phyloP scores from a whole-genome alignment of 2,113 vertebrate species.

The Strix aluco region DNA sequence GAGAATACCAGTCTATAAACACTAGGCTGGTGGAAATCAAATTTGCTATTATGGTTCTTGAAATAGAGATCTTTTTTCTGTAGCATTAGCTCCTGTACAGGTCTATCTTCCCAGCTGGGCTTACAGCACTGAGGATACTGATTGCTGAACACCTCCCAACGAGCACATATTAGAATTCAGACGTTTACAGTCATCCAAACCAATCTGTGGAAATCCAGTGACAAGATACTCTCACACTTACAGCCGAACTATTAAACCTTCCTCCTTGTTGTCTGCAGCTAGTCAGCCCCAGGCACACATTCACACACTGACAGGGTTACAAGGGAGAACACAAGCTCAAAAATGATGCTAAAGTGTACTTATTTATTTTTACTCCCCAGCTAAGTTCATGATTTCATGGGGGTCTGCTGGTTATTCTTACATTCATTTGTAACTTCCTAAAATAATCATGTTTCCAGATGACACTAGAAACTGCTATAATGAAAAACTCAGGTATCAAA shows the following conservation, averaged over 20 bases:
- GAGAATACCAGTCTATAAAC: slow-evolving; percentile 37
- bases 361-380: neutral
- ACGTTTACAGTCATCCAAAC: slow-evolving; percentile 19
- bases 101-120: slow-evolving; percentile 27
- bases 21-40: slow-evolving; percentile 47
- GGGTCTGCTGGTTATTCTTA: neutral
- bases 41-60: slow-evolving; percentile 33
- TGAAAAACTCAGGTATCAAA: neutral
- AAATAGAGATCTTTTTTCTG: neutral
- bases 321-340: neutral
- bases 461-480: neutral
- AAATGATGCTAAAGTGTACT: neutral
- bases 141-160: slow-evolving; percentile 29
- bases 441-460: neutral
- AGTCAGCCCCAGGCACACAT: neutral
- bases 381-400: neutral
- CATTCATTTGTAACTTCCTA: neutral
- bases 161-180: neutral
- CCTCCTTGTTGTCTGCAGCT: neutral
- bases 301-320: neutral
- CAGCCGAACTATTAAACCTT: neutral
- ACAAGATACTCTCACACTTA: neutral
- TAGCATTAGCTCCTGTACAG: slow-evolving; percentile 8
- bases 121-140: neutral
- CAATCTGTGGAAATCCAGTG: neutral